A percentile compares a stretch with the other conserved stretches of the same genome.
Conservation (phyloP, 2,888 invertebrate genomes). For the Aphrophora alni region DNA sequence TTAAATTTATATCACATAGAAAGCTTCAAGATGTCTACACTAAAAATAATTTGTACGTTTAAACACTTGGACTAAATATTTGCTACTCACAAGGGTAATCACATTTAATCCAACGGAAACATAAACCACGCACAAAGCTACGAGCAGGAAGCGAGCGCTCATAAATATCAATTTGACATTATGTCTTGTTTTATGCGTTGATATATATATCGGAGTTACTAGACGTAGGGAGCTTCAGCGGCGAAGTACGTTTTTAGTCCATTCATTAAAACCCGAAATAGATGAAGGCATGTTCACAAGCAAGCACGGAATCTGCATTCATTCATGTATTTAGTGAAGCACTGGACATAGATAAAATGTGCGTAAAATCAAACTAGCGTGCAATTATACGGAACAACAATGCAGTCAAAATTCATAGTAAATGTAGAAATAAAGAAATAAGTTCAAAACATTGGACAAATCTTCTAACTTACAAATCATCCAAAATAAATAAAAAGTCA, state of each 20-base stretch:
- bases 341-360: too few relatives aligned
- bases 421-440: too few relatives aligned
- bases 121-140: background rate
- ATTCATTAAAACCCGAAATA: conserved; percentile 1
- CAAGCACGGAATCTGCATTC: background rate
- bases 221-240: background rate
- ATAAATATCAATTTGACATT: conserved; percentile 6
- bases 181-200: background rate
- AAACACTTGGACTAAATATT: background rate
- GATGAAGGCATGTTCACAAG: background rate
- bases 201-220: background rate
- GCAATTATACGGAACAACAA: too few relatives aligned
- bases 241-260: too few relatives aligned
- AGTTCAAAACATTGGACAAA: too few relatives aligned
- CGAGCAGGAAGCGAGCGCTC: background rate
- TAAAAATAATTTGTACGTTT: background rate
- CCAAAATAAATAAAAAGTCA: too few relatives aligned
- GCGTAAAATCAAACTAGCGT: too few relatives aligned
- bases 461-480: too few relatives aligned
- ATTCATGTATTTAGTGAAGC: too few relatives aligned
- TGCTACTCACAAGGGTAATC: background rate
- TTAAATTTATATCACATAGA: too few relatives aligned
- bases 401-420: too few relatives aligned
- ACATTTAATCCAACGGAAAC: background rate
- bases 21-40: background rate